Conservation (phyloP, 2,888 invertebrate genomes). For the Napeogenes sylphis region DNA sequence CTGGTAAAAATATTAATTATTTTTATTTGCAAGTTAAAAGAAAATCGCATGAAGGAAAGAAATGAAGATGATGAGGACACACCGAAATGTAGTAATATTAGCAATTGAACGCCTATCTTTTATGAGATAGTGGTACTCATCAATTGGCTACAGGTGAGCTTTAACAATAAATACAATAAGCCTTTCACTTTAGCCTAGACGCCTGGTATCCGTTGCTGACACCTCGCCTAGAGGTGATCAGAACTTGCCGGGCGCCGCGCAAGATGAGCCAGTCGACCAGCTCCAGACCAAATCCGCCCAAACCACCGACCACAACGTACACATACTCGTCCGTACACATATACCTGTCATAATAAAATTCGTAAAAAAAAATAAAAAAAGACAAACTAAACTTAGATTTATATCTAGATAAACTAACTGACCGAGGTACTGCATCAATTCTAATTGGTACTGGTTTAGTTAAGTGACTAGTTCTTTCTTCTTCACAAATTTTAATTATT, state of each 20-base stretch:
- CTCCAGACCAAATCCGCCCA: constrained; percentile 96
- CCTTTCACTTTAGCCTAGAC: constrained; percentile 79
- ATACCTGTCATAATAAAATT: constrained; percentile 50
- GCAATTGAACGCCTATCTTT: too few relatives aligned
- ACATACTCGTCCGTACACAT: constrained; percentile 67
- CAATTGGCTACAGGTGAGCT: too few relatives aligned
- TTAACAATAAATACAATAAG: not conserved
- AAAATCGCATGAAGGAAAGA: too few relatives aligned
- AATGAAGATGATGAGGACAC: too few relatives aligned
- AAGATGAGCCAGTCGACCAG: constrained; percentile 90
- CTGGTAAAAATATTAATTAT: constrained; percentile 46
- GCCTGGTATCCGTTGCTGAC: constrained; percentile 89
- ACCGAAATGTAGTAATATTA: too few relatives aligned
- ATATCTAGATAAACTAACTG: constrained; percentile 22
- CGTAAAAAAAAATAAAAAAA: too few relatives aligned
- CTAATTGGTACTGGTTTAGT: constrained; percentile 45
- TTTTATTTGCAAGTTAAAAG: too few relatives aligned
- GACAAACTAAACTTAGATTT: too few relatives aligned
- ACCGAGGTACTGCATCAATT: constrained; percentile 66
- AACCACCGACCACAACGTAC: constrained; percentile 85
- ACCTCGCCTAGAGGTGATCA: constrained; percentile 89
- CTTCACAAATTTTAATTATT: constrained; percentile 73
- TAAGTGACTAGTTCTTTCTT: constrained; percentile 52
- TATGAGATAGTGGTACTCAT: too few relatives aligned
- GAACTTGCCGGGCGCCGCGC: constrained; percentile 86